Base-by-base conservation (phyloP, 2,113 vertebrate species). In the Polyodon spathula region DNA sequence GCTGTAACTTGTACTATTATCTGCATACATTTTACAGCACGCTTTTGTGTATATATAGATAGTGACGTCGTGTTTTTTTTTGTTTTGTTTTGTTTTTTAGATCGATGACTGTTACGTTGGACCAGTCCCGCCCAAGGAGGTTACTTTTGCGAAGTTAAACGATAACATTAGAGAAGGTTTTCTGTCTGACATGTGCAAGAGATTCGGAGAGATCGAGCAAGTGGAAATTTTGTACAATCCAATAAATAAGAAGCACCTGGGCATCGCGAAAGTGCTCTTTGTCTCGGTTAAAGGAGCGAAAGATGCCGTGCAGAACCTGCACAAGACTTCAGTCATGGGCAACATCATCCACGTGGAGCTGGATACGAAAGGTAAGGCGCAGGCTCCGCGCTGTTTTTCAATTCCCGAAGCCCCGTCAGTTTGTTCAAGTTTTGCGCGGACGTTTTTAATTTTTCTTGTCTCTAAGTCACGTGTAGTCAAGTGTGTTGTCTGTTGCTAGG, bases 311-410 rank as follows among this genome's bases (percentile, higher is more conserved):
- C 92, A 93, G 77, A 90, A 93, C 69, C 82, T 99, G 43, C 90
- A 98, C 71, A 95, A 94, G 83, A 99, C 96, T 5, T 97, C 96
- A 0, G 96, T 97, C 70, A 99, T 98, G 96, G 96, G 95, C 66
- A 97, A 97, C 83, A 90, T 97, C 73, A 98, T 99, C 86, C 95
- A 98, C 81, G 96, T 97, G 90, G 94, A 97, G 85, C 86, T 98
- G 75, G 96, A 99, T 77, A 97, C 95, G 0, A 97, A 97, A 91
- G 96, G 96, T 99, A 85, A n/a, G 88, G 92, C n/a, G n/a, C n/a
- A n/a, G n/a, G n/a, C n/a, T n/a, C n/a, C n/a, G n/a, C n/a, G n/a
- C n/a, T n/a, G n/a, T n/a, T n/a, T n/a, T n/a, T n/a, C n/a, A n/a
- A n/a, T n/a, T n/a, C n/a, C n/a, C n/a, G n/a, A n/a, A n/a, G n/a